Percentiles rank a stretch among this genome's conserved stretches.
Conservation (phyloP, 2,888 invertebrate genomes). For the Asteroscopus sphinx region DNA sequence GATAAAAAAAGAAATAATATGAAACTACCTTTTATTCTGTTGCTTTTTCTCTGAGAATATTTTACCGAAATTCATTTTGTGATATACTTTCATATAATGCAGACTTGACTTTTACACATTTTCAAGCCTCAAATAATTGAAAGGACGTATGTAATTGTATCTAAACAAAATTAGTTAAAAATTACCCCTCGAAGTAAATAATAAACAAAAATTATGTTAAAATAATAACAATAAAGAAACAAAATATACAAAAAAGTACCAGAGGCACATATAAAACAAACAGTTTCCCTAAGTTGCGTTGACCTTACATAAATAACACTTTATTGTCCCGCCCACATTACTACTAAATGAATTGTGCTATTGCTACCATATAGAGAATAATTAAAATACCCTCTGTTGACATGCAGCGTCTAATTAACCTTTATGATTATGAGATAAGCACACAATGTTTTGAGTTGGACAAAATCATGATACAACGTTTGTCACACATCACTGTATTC, state of each 20-base stretch:
- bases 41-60: too few relatives aligned
- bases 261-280: constrained; percentile 23
- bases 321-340: constrained; percentile 29
- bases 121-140: too few relatives aligned
- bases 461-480: constrained; percentile 5
- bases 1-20: too few relatives aligned
- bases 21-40: too few relatives aligned
- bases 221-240: background rate
- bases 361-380: constrained; percentile 31
- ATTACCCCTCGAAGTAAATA: too few relatives aligned
- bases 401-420: constrained; percentile 38
- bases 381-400: constrained; percentile 40
- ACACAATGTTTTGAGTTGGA: constrained; percentile 12
- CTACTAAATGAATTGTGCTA: constrained; percentile 19
- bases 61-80: too few relatives aligned
- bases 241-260: constrained; percentile 18
- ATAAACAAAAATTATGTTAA: background rate
- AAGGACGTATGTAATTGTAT: too few relatives aligned
- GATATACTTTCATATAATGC: too few relatives aligned
- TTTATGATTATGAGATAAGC: constrained; percentile 13
- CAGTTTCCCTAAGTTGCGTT: constrained; percentile 6
- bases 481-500: background rate
- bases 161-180: too few relatives aligned
- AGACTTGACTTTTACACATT: too few relatives aligned
- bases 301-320: constrained; percentile 15